Percentiles rank a stretch among this genome's conserved stretches.
phyloP scores from a whole-genome alignment of 2,113 vertebrate genomes.

The Cochlearius cochlearius region DNA sequence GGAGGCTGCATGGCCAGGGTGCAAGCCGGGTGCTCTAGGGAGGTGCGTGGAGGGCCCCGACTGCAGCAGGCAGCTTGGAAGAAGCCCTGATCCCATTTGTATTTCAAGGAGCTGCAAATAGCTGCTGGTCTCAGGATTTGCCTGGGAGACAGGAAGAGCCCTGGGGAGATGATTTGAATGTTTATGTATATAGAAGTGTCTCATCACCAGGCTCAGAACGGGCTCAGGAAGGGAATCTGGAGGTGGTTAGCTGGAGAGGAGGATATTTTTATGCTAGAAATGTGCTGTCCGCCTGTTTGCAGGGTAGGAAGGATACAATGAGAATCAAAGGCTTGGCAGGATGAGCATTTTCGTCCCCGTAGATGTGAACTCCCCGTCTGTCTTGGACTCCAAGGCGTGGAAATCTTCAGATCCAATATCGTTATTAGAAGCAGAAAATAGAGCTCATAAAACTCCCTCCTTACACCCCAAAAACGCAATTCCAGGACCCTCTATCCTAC shows the following conservation, averaged over 20 bases:
- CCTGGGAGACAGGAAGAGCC: constrained; percentile 28
- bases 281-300: constrained; percentile 41
- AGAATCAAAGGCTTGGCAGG: constrained; percentile 57
- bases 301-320: constrained; percentile 11
- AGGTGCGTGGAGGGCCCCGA: background rate
- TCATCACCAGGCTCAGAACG: background rate
- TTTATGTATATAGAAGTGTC: constrained; percentile 12
- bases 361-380: constrained; percentile 35
- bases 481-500: background rate
- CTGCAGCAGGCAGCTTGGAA: background rate
- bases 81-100: background rate
- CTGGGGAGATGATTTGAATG: background rate
- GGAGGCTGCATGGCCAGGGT: background rate
- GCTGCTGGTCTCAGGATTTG: background rate
- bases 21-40: background rate
- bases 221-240: constrained; percentile 43
- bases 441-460: constrained; percentile 32
- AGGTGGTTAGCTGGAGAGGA: constrained; percentile 39
- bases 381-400: background rate
- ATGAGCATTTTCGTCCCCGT: background rate
- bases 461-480: constrained; percentile 3
- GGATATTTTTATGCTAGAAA: constrained; percentile 43
- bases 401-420: background rate
- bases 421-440: constrained; percentile 47
- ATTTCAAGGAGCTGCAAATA: constrained; percentile 19